Evolutionary conservation across 2,797 vertebrate species (phyloP).

Genomic region (Premnoplex brunnescens): DNA sequence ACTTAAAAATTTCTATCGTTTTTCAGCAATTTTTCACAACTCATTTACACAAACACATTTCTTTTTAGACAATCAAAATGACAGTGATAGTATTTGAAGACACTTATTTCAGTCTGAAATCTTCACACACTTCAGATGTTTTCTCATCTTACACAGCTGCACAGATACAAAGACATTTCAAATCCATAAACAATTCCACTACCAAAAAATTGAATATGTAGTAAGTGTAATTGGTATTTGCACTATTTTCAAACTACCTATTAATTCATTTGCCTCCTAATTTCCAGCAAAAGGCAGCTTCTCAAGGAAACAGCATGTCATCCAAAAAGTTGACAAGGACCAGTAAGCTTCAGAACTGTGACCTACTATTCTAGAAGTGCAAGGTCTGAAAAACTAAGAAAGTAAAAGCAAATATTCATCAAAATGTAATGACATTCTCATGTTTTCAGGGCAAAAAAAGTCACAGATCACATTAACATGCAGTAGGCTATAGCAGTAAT

Average conservation of each 20-base stretch:
- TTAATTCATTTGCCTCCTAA: neutral
- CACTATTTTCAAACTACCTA: neutral
- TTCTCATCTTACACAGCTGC: neutral
- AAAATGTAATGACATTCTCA: neutral
- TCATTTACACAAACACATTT: neutral
- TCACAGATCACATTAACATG: neutral
- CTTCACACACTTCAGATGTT: neutral
- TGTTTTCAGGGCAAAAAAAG: neutral
- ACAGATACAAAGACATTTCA: neutral
- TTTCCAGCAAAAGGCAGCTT: neutral
- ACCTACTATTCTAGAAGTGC: neutral
- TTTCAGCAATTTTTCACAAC: neutral
- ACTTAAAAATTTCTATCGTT: neutral
- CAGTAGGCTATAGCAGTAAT: neutral
- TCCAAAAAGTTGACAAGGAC: neutral
- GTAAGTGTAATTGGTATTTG: neutral
- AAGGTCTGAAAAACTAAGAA: neutral
- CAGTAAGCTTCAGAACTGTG: neutral
- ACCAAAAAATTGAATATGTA: neutral
- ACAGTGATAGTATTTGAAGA: neutral
- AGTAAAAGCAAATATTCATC: neutral
- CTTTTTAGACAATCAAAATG: neutral
- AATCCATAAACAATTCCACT: neutral
- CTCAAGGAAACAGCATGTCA: neutral
- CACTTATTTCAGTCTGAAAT: neutral